phyloP scores from a whole-genome alignment of 2,888 invertebrate species.

The Pyrochroa serraticornis region DNA sequence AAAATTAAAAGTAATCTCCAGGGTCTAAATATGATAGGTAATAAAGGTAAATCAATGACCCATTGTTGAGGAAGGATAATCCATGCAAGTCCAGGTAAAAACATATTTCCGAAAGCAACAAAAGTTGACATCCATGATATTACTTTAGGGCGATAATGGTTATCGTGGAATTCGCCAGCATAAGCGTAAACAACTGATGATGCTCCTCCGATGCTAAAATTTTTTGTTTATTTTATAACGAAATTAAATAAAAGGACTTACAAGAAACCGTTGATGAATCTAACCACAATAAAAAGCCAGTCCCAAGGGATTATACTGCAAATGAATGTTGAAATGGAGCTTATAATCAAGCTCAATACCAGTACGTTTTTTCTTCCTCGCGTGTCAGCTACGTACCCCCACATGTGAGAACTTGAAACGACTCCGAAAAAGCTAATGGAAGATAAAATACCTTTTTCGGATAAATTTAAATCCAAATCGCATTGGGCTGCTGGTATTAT shows the following conservation, averaged over 20 bases:
- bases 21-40: conserved; percentile 56
- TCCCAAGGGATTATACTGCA: conserved; percentile 61
- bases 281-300: conserved; percentile 60
- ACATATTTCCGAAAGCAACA: conserved; percentile 54
- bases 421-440: conserved; percentile 71
- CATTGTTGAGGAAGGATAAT: conserved; percentile 49
- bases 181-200: conserved; percentile 62
- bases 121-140: conserved; percentile 55
- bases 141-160: conserved; percentile 57
- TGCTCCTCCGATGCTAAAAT: conserved; percentile 56
- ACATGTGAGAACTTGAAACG: conserved; percentile 64
- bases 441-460: conserved; percentile 68
- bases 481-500: conserved; percentile 72
- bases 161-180: conserved; percentile 61
- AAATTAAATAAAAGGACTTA: conserved; percentile 43
- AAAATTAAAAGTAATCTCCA: conserved; percentile 54
- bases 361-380: conserved; percentile 60
- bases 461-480: conserved; percentile 66
- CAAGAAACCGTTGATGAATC: conserved; percentile 63
- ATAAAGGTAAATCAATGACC: conserved; percentile 57
- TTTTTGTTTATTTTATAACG: neutral
- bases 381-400: conserved; percentile 66
- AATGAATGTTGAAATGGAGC: conserved; percentile 59
- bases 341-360: conserved; percentile 58
- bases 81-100: conserved; percentile 55